Evolutionary conservation across 1,140 invertebrate genomes (phyloP), one percentile per base, ranked within the genome.

Genomic region (Ceratina calcarata): DNA sequence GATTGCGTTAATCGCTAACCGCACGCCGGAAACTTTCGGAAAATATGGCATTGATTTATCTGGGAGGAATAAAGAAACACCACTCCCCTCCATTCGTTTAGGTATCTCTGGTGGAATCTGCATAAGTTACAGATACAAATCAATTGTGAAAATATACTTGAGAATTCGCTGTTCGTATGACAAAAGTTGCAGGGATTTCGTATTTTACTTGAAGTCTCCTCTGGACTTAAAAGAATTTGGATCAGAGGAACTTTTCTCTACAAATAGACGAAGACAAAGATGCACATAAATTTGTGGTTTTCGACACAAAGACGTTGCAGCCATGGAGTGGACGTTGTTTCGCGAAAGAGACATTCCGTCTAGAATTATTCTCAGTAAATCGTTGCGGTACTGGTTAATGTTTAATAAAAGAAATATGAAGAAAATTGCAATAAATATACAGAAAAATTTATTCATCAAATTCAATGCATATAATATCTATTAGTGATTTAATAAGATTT

Each of bases 1-100:
- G 32, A 60, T 74, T 75, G 74, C 78, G 65, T 68, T 73, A 79
- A 68, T 74, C 70, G 64, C 53, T n/a, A 16, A 27, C 32, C 16
- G 27, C 37, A 55, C 37, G 49, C 8, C 18, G 16, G 0, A 55
- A 69, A n/a, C 45, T 12, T 15, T 18, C 6, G 32, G 10, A n/a
- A 45, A 64, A 64, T 16, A 8, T n/a, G 2, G 10, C 18, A 8
- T 32, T 7, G 22, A 22, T 53, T 24, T 45, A 8, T 53, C 22
- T n/a, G 20, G 0, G 20, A 12, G 7, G 22, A 24, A 22, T 4
- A 2, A 3, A 18, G 1, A 27, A 18, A 45, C 37, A 10, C 37
- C 37, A 10, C 37, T 45, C 37, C 10, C 10, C 37, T 10, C 37
- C 6, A 45, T 10, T 45, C 37, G 2, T 0, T 10, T 6, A 6